Conservation (phyloP, 1,140 invertebrate species). For the Lysiphlebus fabarum region DNA sequence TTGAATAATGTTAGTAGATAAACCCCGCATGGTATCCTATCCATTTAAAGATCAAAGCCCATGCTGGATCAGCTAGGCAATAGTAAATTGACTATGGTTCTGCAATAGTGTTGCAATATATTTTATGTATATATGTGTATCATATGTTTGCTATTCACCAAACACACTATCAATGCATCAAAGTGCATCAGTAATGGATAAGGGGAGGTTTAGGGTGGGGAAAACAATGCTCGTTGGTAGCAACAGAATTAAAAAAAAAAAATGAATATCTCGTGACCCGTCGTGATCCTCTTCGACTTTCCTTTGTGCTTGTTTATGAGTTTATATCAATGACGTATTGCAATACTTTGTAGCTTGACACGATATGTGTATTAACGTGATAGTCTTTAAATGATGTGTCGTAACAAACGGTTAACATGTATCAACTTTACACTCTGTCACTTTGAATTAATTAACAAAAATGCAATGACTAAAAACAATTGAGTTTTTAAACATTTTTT, state of each 20-base stretch:
- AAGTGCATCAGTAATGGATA: slow-evolving; percentile 26
- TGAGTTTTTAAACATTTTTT: too few species aligned
- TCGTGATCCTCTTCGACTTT: slow-evolving; percentile 9
- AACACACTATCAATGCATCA: too few species aligned
- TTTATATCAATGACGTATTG: slow-evolving; percentile 19
- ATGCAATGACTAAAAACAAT: too few species aligned
- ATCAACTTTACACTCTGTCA: too few species aligned
- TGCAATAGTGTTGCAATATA: neutral
- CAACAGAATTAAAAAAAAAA: slow-evolving; percentile 3
- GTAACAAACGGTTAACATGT: neutral
- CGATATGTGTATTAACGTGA: neutral
- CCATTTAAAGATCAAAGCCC: slow-evolving; percentile 19
- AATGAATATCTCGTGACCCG: neutral
- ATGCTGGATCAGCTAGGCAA: neutral
- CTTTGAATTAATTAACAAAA: too few species aligned
- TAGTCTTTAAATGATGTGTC: slow-evolving; percentile 1
- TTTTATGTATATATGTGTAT: slow-evolving; percentile 26
- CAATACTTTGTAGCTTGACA: neutral
- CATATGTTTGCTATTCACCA: slow-evolving; percentile 34
- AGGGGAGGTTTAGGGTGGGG: neutral
- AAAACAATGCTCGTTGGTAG: neutral
- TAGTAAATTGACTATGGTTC: too few species aligned
- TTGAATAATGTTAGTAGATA: too few species aligned
- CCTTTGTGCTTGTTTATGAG: slow-evolving; percentile 9
- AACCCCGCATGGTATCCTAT: neutral